Evolutionary conservation across 2,888 invertebrate species (phyloP), one percentile per base, ranked within the genome.

Genomic region (Euplagia quadripunctaria): DNA sequence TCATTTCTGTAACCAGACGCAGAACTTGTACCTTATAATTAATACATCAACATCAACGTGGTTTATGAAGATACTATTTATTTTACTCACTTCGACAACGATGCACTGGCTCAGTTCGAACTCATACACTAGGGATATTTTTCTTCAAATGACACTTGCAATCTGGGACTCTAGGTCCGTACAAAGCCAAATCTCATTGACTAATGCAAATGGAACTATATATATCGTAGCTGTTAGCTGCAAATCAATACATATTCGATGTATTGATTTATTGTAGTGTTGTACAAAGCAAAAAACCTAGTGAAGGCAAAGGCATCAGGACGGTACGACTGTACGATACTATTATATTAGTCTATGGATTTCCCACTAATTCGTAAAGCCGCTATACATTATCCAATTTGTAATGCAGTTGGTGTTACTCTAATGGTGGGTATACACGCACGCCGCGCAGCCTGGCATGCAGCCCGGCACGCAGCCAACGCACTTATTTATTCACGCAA

Each of bases 1-100:
- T 72, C 81, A 82, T 80, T 70, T 77, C 85, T 85, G 82, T 75
- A 85, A 85, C 72, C 65, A 85, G 64, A 72, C 52, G 63, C 1
- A 68, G 41, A 46, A 20, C 55, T 43, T 64, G 43, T 42, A 64
- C 31, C 46, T 68, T 72, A 68, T 42, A 71, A 7, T 49, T 66
- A 51, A n/a, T 16, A 66, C 49, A 58, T 31, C 17, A 67, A 61
- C 51, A 61, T 71, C 17, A 46, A 51, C 5, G 7, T 49, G 42
- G 31, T 12, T 52, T 51, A 49, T 52, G 4, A 11, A 14, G 41
- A 20, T n/a, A 49, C n/a, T 51, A 17, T 11, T 65, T 51, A 8
- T 58, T 4, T 51, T 55, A 72, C 72, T 72, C 52, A 72, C 72
- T 31, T 72, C 41, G 42, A 58, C 41, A 49, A 42, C 16, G 65